Conservation (phyloP, 2,797 vertebrate genomes). For the Scolopax bukidnonensis region DNA sequence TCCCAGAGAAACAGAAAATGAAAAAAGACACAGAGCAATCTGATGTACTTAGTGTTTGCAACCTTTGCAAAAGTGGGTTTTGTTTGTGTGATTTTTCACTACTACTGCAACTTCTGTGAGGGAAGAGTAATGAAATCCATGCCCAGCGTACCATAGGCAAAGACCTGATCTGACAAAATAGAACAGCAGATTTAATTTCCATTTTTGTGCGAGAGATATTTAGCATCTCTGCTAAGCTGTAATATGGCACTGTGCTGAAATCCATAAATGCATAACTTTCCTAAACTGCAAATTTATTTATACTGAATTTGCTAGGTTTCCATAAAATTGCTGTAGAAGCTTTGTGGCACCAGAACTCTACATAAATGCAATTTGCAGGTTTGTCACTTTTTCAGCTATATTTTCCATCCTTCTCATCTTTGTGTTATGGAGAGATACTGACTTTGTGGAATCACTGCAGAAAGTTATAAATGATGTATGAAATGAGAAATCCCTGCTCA, state of each 20-base stretch:
- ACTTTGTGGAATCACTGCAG: conserved; percentile 66
- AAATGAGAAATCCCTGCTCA: conserved; percentile 71
- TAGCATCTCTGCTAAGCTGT: conserved; percentile 47
- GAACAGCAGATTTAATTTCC: conserved; percentile 53
- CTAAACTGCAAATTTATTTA: conserved; percentile 62
- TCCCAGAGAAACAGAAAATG: background rate
- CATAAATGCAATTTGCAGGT: conserved; percentile 68
- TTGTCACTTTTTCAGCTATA: conserved; percentile 67
- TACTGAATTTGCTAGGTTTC: conserved; percentile 52
- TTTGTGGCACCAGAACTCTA: conserved; percentile 44
- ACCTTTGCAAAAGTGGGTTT: background rate
- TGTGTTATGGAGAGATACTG: conserved; percentile 60
- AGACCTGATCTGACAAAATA: conserved; percentile 43
- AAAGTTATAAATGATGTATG: conserved; percentile 75
- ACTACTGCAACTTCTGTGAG: background rate
- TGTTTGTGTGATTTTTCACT: conserved; percentile 27
- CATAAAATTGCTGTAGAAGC: conserved; percentile 55
- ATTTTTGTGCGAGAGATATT: conserved; percentile 49
- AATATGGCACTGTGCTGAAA: conserved; percentile 47
- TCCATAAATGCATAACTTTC: conserved; percentile 46
- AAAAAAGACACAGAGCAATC: background rate
- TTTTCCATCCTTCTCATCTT: conserved; percentile 68
- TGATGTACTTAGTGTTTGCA: background rate
- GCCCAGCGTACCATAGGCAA: background rate
- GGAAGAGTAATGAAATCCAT: background rate